These are phyloP conservation scores for Brachirus orientalis DNA, from an alignment of 2,113 vertebrate genomes.

Conservation along the genomic window DNA sequence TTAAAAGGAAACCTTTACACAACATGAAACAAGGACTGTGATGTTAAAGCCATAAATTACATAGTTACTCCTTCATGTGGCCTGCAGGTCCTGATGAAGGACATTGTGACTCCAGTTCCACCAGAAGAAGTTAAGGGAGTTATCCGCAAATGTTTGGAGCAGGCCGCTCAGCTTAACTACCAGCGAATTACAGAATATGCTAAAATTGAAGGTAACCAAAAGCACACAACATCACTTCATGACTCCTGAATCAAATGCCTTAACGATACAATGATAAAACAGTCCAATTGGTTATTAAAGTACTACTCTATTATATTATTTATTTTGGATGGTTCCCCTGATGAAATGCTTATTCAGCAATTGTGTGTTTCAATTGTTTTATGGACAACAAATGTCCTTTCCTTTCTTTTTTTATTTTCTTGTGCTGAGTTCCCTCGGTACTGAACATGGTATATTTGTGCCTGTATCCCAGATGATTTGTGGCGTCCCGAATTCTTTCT, in stretches of 20 bases:
- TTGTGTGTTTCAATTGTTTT: slow-evolving; percentile 20
- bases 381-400: not conserved
- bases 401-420: slow-evolving; percentile 17
- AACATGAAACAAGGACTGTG: slow-evolving; percentile 4
- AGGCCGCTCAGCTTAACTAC: slow-evolving; percentile 98
- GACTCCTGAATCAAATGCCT: not conserved
- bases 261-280: not conserved
- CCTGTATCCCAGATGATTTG: slow-evolving; percentile 63
- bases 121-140: slow-evolving; percentile 98
- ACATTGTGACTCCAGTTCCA: slow-evolving; percentile 98
- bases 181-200: slow-evolving; percentile 96
- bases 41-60: slow-evolving; percentile 11
- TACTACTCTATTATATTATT: no score
- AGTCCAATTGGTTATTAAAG: slow-evolving; percentile 10
- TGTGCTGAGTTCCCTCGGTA: slow-evolving; percentile 43
- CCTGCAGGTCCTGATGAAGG: slow-evolving; percentile 97
- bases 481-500: slow-evolving; percentile 58
- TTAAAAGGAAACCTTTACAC: not conserved
- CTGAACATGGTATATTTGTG: slow-evolving; percentile 46
- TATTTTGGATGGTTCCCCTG: no score
- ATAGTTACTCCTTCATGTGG: slow-evolving; percentile 10
- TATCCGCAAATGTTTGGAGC: slow-evolving; percentile 98
- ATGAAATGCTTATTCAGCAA: slow-evolving; percentile 18
- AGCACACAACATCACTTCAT: slow-evolving; percentile 10
- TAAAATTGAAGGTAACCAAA: slow-evolving; percentile 96